These are phyloP conservation scores for Palaemon carinicauda DNA, from an alignment of 1,140 invertebrate genomes.

Conservation along the genomic window DNA sequence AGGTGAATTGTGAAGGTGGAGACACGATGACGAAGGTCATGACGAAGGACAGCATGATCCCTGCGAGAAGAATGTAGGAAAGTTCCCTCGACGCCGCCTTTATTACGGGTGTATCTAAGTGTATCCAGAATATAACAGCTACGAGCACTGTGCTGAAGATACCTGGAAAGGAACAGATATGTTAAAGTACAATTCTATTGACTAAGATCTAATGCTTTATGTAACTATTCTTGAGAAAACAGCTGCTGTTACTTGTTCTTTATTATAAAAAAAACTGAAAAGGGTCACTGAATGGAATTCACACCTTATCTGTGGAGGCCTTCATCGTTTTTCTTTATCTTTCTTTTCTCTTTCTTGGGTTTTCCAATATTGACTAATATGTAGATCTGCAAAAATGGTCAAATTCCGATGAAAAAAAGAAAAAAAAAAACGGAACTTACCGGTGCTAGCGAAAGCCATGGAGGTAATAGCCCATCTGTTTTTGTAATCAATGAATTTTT, in stretches of 20 bases:
- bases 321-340: not conserved
- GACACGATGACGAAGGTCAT: conserved; percentile 71
- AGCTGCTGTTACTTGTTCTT: too few species aligned
- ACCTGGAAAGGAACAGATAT: conserved; percentile 66
- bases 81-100: conserved; percentile 71
- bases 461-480: conserved; percentile 71
- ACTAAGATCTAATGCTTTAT: not conserved
- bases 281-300: too few species aligned
- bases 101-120: conserved; percentile 71
- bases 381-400: too few species aligned
- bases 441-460: conserved; percentile 68
- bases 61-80: conserved; percentile 66
- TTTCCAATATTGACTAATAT: too few species aligned
- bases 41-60: conserved; percentile 69
- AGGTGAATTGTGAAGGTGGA: conserved; percentile 66
- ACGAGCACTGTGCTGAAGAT: conserved; percentile 80
- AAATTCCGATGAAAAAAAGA: too few species aligned
- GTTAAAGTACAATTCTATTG: not conserved
- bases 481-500: conserved; percentile 69
- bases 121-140: conserved; percentile 73
- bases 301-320: too few species aligned
- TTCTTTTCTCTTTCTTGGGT: not conserved
- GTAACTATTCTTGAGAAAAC: too few species aligned
- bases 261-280: too few species aligned
- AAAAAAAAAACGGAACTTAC: conserved; percentile 52